Evolutionary conservation across 2,888 invertebrate genomes (phyloP).

Genomic region (Octodonta nipae): DNA sequence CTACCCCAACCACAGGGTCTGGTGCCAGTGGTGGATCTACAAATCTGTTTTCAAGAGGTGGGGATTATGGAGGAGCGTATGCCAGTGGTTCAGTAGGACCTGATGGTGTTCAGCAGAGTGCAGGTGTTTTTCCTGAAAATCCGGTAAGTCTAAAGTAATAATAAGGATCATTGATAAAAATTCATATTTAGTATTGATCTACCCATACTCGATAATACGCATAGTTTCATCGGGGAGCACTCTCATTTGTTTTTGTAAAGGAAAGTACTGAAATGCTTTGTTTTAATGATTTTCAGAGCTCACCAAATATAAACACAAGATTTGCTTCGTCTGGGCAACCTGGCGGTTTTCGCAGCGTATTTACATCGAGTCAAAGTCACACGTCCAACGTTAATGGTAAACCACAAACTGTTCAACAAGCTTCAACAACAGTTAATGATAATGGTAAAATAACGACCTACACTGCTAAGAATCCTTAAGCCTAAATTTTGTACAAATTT

Average conservation of each 20-base stretch:
- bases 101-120: slow-evolving; percentile 43
- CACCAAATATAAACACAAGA: slow-evolving; percentile 40
- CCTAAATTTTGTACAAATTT: too few relatives aligned
- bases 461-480: slow-evolving; percentile 37
- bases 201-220: too few relatives aligned
- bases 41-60: neutral
- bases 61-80: slow-evolving; percentile 30
- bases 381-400: slow-evolving; percentile 49
- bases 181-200: too few relatives aligned
- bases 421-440: slow-evolving; percentile 55
- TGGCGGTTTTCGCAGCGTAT: slow-evolving; percentile 40
- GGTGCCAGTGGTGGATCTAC: slow-evolving; percentile 3
- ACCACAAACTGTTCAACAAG: slow-evolving; percentile 39
- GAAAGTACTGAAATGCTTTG: too few relatives aligned
- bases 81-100: slow-evolving; percentile 44
- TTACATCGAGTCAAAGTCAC: slow-evolving; percentile 49
- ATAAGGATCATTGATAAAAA: too few relatives aligned
- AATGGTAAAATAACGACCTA: slow-evolving; percentile 59
- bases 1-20: too few relatives aligned
- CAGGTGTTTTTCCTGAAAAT: slow-evolving; percentile 46
- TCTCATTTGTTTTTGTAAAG: too few relatives aligned
- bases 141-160: slow-evolving; percentile 36
- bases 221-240: too few relatives aligned
- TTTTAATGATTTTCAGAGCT: too few relatives aligned
- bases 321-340: slow-evolving; percentile 28